Percentiles rank a stretch among this genome's conserved stretches.
phyloP scores from a whole-genome alignment of 2,888 invertebrate species.

The Acrobasis repandana region DNA sequence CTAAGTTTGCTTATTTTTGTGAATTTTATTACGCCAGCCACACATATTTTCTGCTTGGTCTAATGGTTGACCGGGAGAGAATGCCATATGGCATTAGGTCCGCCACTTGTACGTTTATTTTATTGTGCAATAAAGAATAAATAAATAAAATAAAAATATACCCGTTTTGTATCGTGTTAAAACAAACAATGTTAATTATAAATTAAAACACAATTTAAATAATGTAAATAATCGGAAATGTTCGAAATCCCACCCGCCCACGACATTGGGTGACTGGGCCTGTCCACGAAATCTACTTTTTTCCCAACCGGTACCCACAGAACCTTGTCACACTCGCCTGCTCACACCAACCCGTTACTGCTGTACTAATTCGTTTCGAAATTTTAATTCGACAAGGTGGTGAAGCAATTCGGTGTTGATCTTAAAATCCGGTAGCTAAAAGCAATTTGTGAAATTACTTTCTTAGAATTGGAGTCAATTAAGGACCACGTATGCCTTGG shows the following conservation, averaged over 20 bases:
- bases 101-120: too few species aligned
- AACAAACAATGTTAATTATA: constrained; percentile 34
- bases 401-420: constrained; percentile 59
- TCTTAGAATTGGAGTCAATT: constrained; percentile 81
- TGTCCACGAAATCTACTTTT: constrained; percentile 46
- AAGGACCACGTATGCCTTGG: constrained; percentile 46
- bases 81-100: too few species aligned
- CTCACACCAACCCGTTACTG: constrained; percentile 1
- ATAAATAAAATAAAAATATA: too few species aligned
- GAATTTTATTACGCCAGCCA: too few species aligned
- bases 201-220: constrained; percentile 34
- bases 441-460: constrained; percentile 83
- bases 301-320: constrained; percentile 52
- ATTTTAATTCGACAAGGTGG: constrained; percentile 52
- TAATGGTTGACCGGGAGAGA: too few species aligned
- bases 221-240: constrained; percentile 40
- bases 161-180: too few species aligned
- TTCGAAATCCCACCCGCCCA: constrained; percentile 55
- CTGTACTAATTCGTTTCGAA: not conserved
- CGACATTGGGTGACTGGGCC: constrained; percentile 41
- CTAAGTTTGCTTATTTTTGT: too few species aligned
- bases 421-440: constrained; percentile 78
- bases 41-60: too few species aligned
- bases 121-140: too few species aligned
- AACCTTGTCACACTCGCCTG: constrained; percentile 56